phyloP scores from a whole-genome alignment of 2,888 invertebrate species.

The Mesorhabditis spiculigera region DNA sequence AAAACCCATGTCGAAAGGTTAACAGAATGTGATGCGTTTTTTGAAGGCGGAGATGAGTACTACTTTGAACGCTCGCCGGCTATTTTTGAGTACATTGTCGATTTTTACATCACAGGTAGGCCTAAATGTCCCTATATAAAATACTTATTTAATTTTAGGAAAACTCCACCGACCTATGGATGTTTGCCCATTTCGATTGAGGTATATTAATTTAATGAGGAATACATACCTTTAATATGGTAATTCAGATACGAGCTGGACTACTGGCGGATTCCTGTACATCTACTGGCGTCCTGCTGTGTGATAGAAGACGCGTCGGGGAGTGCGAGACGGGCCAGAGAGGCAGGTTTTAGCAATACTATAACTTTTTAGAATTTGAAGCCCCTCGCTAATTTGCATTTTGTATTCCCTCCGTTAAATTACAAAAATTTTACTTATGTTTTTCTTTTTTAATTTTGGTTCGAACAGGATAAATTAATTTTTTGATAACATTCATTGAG shows the following conservation, averaged over 20 bases:
- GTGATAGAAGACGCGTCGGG: conserved; percentile 24
- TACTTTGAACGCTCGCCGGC: conserved; percentile 53
- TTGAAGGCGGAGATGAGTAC: conserved; percentile 49
- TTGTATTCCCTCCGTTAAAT: background rate
- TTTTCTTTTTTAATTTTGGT: background rate
- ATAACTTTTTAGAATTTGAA: background rate
- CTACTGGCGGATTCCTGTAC: conserved; percentile 50
- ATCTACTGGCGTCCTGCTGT: conserved; percentile 38
- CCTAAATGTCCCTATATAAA: background rate
- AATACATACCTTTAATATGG: too few species aligned
- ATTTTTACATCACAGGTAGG: conserved; percentile 46
- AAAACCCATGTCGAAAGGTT: conserved; percentile 25
- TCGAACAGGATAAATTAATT: conserved; percentile 25
- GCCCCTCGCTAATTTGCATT: background rate
- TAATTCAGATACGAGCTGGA: conserved; percentile 43
- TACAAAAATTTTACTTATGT: background rate
- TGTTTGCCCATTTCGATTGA: conserved; percentile 52
- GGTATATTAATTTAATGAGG: too few species aligned
- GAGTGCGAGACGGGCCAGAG: background rate
- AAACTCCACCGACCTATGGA: conserved; percentile 55
- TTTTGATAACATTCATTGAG: background rate
- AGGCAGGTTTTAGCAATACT: background rate
- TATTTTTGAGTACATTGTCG: conserved; percentile 53
- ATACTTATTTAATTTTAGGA: conserved; percentile 21
- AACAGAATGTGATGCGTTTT: conserved; percentile 53